These are phyloP conservation scores for Glyphotaelius pellucidus DNA, from an alignment of 2,888 invertebrate genomes.

Conservation along the genomic window DNA sequence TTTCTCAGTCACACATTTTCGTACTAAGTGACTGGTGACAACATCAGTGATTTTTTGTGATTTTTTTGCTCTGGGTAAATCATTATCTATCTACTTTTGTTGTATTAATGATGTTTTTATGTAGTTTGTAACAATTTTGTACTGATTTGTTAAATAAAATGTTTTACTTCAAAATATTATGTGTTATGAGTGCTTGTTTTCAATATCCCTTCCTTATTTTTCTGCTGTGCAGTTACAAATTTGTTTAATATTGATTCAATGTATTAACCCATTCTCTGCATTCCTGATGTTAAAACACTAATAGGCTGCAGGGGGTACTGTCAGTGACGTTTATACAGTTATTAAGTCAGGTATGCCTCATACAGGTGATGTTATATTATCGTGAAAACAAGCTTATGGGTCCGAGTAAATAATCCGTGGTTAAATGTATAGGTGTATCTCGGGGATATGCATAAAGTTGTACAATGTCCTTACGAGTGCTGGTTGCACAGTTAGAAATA, in stretches of 20 bases:
- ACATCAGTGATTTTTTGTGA: background rate
- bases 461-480: no score
- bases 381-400: no score
- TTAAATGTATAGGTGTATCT: no score
- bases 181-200: background rate
- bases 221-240: background rate
- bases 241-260: no score
- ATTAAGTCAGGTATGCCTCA: no score
- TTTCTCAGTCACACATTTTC: background rate
- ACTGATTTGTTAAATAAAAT: conserved; percentile 2
- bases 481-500: no score
- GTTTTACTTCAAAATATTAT: background rate
- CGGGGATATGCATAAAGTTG: no score
- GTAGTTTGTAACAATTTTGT: background rate
- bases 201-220: background rate
- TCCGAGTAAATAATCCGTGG: no score
- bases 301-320: no score
- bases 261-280: no score
- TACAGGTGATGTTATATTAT: no score
- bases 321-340: no score
- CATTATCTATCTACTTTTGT: background rate
- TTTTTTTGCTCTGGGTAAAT: background rate
- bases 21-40: background rate
- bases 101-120: background rate
- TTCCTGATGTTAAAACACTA: background rate